These are phyloP conservation scores for Coregonus clupeaformis DNA, from an alignment of 2,113 vertebrate species.

Conservation along the genomic window DNA sequence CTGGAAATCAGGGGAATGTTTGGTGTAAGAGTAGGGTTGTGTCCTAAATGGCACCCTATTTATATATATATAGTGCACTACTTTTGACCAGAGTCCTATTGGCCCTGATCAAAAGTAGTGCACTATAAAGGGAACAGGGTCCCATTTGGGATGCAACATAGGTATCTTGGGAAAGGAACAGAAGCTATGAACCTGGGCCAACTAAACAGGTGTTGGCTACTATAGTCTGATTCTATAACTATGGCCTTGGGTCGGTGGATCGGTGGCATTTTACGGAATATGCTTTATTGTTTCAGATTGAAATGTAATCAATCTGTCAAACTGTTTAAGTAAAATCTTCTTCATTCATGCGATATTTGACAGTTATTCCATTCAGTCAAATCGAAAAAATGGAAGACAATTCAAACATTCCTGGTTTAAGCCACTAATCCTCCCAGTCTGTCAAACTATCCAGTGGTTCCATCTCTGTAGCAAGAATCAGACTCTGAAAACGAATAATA, in stretches of 20 bases:
- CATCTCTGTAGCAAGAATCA: not conserved
- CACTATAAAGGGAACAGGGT: no score
- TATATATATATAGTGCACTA: no score
- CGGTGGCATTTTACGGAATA: conserved; percentile 30
- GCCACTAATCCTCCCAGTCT: not conserved
- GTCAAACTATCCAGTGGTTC: not conserved
- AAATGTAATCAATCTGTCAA: conserved; percentile 21
- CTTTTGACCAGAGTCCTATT: no score
- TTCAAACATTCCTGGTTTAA: conserved; percentile 30
- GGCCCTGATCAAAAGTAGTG: no score
- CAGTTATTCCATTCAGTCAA: not conserved
- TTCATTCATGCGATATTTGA: conserved; percentile 8
- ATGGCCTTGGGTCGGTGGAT: conserved; percentile 20
- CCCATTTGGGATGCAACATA: no score
- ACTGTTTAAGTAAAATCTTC: conserved; percentile 16
- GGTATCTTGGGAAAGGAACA: not conserved
- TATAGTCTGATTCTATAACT: not conserved
- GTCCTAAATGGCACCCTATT: no score
- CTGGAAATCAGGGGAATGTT: not conserved
- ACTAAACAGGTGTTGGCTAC: not conserved
- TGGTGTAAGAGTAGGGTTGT: not conserved
- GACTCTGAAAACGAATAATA: not conserved
- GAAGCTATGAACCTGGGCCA: not conserved
- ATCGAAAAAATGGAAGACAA: not conserved
- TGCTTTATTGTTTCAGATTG: not conserved